A percentile compares a stretch with the other conserved stretches of the same genome.
These are phyloP conservation scores for Formica selysi DNA, from an alignment of 1,140 invertebrate species.

Conservation along the genomic window DNA sequence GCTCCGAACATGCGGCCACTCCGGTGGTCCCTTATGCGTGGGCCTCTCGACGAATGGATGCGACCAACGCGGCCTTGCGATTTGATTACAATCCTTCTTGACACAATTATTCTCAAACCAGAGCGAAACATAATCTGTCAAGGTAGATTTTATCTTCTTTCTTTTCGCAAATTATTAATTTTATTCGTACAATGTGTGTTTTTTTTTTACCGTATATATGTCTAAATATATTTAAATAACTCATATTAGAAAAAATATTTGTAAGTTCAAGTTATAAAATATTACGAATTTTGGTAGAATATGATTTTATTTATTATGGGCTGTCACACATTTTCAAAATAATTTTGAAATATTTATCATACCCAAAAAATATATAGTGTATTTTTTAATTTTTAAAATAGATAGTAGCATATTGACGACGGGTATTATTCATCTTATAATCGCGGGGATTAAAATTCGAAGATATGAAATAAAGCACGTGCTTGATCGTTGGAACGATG, in stretches of 20 bases:
- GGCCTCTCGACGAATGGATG: slow-evolving; percentile 51
- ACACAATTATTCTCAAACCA: slow-evolving; percentile 24
- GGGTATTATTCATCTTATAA: background rate
- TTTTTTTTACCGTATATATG: background rate
- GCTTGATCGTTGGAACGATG: slow-evolving; percentile 3
- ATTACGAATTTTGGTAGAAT: background rate
- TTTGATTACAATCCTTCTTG: background rate
- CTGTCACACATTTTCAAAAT: background rate
- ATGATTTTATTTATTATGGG: background rate
- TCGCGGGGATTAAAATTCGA: slow-evolving; percentile 23
- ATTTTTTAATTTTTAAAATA: background rate
- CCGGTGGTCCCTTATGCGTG: slow-evolving; percentile 80
- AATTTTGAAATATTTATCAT: background rate
- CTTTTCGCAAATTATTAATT: background rate
- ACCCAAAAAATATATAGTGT: background rate
- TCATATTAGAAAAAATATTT: background rate
- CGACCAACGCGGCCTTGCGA: slow-evolving; percentile 9
- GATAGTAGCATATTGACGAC: background rate
- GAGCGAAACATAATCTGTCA: background rate
- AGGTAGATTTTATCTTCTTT: background rate
- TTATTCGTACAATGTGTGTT: background rate
- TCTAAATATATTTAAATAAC: background rate
- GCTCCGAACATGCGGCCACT: slow-evolving; percentile 78
- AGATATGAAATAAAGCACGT: slow-evolving; percentile 24
- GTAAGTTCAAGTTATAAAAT: background rate